Evolutionary conservation across 1,140 invertebrate species (phyloP).

Genomic region (Acromyrmex heyeri): DNA sequence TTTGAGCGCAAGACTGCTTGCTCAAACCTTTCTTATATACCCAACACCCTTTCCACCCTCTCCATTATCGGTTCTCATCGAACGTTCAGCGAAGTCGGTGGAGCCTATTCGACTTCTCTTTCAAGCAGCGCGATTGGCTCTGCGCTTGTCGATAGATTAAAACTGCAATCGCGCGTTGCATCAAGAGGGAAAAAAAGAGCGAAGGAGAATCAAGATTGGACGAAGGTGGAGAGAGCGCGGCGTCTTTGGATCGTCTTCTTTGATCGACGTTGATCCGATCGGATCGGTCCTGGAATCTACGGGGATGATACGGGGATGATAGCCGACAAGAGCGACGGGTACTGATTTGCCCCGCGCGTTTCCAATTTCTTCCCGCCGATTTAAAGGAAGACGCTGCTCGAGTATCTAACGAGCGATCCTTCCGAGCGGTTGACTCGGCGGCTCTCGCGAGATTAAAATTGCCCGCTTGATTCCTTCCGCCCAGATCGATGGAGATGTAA

Average conservation of each 20-base stretch:
- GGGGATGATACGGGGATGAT: conserved; percentile 45
- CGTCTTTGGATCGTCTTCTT: conserved; percentile 43
- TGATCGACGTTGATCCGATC: conserved; percentile 53
- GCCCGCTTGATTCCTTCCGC: conserved; percentile 33
- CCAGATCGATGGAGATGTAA: conserved; percentile 10
- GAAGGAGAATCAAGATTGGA: conserved; percentile 8
- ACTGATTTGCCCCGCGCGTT: conserved; percentile 38
- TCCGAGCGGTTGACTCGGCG: conserved; percentile 46
- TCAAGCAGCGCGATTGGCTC: conserved; percentile 67
- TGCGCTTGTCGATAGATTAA: conserved; percentile 74
- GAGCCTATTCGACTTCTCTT: conserved; percentile 63
- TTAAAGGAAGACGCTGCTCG: conserved; percentile 45
- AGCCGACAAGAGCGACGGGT: conserved; percentile 32
- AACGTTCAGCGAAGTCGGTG: conserved; percentile 60
- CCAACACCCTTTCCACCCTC: neutral
- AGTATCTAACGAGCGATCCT: conserved; percentile 52
- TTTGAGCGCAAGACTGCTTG: conserved; percentile 25
- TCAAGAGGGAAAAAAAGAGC: neutral
- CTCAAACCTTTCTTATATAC: conserved; percentile 10
- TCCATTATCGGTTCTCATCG: conserved; percentile 69
- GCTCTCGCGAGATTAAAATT: conserved; percentile 60
- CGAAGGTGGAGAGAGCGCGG: neutral
- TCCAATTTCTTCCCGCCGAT: conserved; percentile 54
- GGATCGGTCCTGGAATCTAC: conserved; percentile 19
- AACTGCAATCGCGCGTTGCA: conserved; percentile 63